Evolutionary conservation across 2,797 vertebrate genomes (phyloP), one percentile per base, ranked within the genome.

Genomic region (Orestias chungarensis): DNA sequence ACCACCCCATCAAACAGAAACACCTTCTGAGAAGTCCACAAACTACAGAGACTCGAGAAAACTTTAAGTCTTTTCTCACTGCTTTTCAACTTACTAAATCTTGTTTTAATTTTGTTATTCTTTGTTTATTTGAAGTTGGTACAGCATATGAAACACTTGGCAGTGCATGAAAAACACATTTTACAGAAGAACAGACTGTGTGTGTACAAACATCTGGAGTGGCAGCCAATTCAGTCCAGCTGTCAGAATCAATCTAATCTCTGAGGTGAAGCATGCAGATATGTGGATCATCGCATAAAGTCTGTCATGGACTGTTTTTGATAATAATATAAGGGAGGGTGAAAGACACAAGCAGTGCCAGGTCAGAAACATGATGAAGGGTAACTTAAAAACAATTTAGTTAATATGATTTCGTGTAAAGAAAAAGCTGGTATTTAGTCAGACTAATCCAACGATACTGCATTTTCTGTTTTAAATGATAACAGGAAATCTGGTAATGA

Each of bases 211-310:
- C 87, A 90, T 89, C 82, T 90, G 88, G 85, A 85, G 59, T 14
- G 88, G 80, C 69, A 82, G 78, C 64, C 64, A 82, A 12, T 71
- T 76, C 78, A 75, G 84, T 83, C 81, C 71, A 82, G 70, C 83
- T 92, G 92, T 90, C 88, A 83, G 69, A 82, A 79, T 86, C 71
- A 67, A 79, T 89, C 85, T 71, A 61, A 78, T 88, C 80, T 86
- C 54, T 64, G 73, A 81, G 73, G 66, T 82, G 70, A 88, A 81
- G 71, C 33, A 68, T 69, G 57, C 65, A 66, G 44, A 75, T 69
- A 76, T 85, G 82, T 84, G 82, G 75, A 70, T 75, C 72, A 70
- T 67, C 70, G 27, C 69, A 74, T 64, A 55, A 75, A 59, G 29
- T 64, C 33, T 64, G 71, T 66, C 50, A 59, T 54, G 52, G 29